Evolutionary conservation across 2,113 vertebrate species (phyloP).

Genomic region (Pomatostomus ruficeps): DNA sequence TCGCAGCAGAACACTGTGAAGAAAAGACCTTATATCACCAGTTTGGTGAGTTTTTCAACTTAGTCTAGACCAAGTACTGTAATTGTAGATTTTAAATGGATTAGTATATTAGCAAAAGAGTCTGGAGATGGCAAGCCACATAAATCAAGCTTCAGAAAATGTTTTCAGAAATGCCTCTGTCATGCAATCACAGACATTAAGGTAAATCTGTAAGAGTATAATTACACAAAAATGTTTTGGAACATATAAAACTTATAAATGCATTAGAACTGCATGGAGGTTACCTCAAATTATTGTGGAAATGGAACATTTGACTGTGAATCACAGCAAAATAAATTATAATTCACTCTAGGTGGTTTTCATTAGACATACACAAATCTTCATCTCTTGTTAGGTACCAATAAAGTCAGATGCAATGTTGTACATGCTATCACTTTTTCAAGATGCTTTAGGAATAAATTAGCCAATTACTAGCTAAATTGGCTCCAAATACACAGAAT

Average conservation of each 20-base stretch:
- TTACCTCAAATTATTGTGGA: slow-evolving; percentile 3
- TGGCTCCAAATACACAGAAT: not conserved
- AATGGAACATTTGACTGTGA: not conserved
- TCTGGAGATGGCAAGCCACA: not conserved
- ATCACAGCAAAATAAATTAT: slow-evolving; percentile 8
- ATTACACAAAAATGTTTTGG: not conserved
- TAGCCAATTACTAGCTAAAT: not conserved
- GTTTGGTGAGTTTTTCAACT: not conserved
- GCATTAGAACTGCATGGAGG: not conserved
- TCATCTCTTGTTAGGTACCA: not conserved
- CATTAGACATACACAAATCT: not conserved
- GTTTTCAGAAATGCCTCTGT: not conserved
- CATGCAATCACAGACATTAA: not conserved
- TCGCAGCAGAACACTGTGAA: too few relatives aligned
- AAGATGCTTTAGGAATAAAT: not conserved
- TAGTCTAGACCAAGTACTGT: not conserved
- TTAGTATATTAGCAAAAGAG: not conserved
- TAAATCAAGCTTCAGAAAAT: not conserved
- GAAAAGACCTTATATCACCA: not conserved
- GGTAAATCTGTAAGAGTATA: not conserved
- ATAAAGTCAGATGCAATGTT: not conserved
- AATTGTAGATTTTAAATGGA: not conserved
- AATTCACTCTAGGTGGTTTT: not conserved
- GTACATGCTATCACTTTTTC: not conserved
- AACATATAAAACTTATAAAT: not conserved